A percentile compares a stretch with the other conserved stretches of the same genome.
Conservation (phyloP, 35 echinoderm and acorn worm genomes). For the Anneissia japonica region DNA sequence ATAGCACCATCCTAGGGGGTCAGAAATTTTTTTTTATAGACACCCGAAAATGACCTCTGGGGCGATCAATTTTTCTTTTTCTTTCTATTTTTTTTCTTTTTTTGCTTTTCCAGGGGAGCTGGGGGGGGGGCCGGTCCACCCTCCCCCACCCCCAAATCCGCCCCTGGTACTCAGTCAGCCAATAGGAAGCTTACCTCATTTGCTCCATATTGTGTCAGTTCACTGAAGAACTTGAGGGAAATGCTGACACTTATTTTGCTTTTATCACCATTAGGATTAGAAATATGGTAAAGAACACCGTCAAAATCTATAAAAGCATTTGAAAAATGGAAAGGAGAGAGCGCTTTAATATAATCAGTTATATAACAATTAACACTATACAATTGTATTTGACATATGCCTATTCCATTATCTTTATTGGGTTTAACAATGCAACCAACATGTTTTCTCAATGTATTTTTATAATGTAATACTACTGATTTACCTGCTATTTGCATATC, state of each 20-base stretch:
- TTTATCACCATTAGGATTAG: constrained; percentile 62
- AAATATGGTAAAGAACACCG: constrained; percentile 76
- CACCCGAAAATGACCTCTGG: too few relatives aligned
- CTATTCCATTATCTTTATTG: neutral
- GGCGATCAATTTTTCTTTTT: too few relatives aligned
- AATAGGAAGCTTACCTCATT: constrained; percentile 92
- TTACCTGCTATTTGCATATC: constrained; percentile 61
- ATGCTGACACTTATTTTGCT: constrained; percentile 65
- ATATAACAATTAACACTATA: neutral
- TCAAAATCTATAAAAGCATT: constrained; percentile 59
- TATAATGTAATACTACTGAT: neutral
- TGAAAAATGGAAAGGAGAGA: neutral
- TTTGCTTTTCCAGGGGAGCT: too few relatives aligned
- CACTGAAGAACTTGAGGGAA: constrained; percentile 81
- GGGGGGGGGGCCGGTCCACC: too few relatives aligned
- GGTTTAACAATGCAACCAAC: neutral
- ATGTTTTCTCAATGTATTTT: neutral
- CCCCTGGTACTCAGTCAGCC: too few relatives aligned
- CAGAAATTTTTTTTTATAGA: too few relatives aligned
- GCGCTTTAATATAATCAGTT: neutral
- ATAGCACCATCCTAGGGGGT: too few relatives aligned
- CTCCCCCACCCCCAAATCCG: too few relatives aligned
- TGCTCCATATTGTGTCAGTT: constrained; percentile 73
- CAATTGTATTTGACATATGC: neutral
- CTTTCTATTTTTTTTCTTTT: too few relatives aligned